A percentile compares a stretch with the other conserved stretches of the same genome.
phyloP scores from a whole-genome alignment of 2,888 invertebrate genomes.

The Zygogramma bicolorata region DNA sequence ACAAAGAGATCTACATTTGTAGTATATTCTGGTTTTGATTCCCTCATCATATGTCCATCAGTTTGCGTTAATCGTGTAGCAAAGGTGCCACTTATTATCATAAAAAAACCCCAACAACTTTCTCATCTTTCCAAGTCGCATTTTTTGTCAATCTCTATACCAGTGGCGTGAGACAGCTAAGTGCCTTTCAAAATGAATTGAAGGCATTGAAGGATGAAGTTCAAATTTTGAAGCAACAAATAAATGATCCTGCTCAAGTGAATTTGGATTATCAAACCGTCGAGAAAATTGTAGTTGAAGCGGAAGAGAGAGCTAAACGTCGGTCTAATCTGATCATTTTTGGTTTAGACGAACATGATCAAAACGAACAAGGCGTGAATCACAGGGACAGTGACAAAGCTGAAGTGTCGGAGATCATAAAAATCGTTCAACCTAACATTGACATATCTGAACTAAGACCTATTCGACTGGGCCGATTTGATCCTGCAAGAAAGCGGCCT shows the following conservation, averaged over 20 bases:
- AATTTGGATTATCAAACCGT: background rate
- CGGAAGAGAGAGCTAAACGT: background rate
- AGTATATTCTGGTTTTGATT: background rate
- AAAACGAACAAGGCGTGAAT: background rate
- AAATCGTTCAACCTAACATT: constrained; percentile 3
- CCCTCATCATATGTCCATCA: background rate
- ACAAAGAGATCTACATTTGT: background rate
- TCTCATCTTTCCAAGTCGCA: background rate
- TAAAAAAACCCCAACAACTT: background rate
- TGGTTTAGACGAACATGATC: background rate
- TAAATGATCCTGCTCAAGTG: background rate
- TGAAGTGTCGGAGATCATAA: background rate
- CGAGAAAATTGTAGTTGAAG: background rate
- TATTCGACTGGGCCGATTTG: background rate
- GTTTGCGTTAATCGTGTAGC: background rate
- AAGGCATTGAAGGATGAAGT: no score
- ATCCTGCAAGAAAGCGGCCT: background rate
- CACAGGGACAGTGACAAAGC: background rate
- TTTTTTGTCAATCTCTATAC: background rate
- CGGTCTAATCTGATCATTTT: constrained; percentile 5
- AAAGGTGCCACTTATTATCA: background rate
- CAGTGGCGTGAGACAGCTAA: background rate
- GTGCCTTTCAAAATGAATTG: no score
- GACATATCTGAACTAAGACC: constrained; percentile 1
- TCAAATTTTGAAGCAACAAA: no score